A percentile compares a stretch with the other conserved stretches of the same genome.
Conservation (phyloP, 2,888 invertebrate species). For the Platynereis dumerilii region DNA sequence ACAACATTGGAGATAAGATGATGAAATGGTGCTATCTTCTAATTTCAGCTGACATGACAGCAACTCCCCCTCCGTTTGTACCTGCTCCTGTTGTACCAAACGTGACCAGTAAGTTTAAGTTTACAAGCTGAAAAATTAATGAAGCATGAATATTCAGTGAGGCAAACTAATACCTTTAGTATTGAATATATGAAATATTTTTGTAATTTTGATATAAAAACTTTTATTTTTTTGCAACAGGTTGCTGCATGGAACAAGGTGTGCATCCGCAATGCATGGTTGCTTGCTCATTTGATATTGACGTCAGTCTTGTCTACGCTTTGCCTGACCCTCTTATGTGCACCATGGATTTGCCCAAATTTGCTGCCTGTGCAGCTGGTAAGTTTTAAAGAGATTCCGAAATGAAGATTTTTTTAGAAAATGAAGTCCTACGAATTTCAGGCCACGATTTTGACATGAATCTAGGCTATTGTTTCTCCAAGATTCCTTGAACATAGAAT, state of each 20-base stretch:
- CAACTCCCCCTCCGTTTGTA: no score
- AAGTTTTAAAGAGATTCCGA: neutral
- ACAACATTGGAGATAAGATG: no score
- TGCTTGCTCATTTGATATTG: constrained; percentile 26
- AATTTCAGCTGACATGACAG: no score
- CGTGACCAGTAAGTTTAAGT: constrained; percentile 3
- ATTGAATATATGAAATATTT: no score
- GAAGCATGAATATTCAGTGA: no score
- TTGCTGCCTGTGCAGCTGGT: constrained; percentile 22
- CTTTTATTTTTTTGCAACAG: no score
- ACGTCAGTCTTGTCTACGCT: constrained; percentile 1
- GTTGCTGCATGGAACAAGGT: constrained; percentile 18
- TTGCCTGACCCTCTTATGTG: constrained; percentile 18
- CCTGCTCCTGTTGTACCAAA: neutral
- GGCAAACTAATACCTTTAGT: no score
- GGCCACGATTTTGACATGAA: no score
- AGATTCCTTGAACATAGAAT: neutral
- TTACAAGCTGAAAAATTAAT: no score
- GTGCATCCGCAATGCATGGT: constrained; percentile 16
- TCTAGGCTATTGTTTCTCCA: neutral
- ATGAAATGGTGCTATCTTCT: no score
- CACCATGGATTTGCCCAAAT: constrained; percentile 9
- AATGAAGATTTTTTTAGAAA: neutral
- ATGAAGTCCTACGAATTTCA: no score
- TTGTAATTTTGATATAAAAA: no score